Base-by-base conservation (phyloP, 2,888 invertebrate species). In the Lordiphosa andalusiaca region DNA sequence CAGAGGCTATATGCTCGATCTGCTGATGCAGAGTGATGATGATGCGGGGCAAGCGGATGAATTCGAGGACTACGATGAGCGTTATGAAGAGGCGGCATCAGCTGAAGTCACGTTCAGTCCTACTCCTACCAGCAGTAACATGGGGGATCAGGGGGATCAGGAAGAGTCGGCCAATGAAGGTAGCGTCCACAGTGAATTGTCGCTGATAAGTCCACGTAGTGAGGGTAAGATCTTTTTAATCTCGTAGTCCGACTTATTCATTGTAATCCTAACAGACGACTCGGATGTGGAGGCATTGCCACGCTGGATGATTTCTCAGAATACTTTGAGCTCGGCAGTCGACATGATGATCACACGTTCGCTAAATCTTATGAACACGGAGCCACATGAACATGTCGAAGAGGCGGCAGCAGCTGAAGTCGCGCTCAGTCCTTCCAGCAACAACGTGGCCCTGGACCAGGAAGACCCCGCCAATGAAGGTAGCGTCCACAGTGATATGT, bases 281-380 rank as follows among this genome's bases (percentile, higher is more conserved):
- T 82, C 73, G 0, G 80, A 76, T 21, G 41, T 63, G 2, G 73
- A 73, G 19, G 61, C 61, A 4, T 39, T 70, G 40, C 77, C 81
- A 7, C 67, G 76, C 13, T 80, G 80, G 80, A 67, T 71, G 59
- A 82, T 80, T 49, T 76, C 83, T 2, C 69, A 69, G n/a, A 63
- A 76, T 50, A 74, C 74, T 10, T 60, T 76, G 0, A 67, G 72
- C 4, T 68, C 69, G 0, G 81, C 81, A 3, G 83, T 81, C 3
- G 70, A 72, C 33, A 67, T 71, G 67, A 49, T 81, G 36, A 74
- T 81, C 1, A 54, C 69, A 0, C 74, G 69, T 21, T 76, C 76
- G 0, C 74, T 74, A 1, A 67, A 57, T 35, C 44, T 81, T 36
- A 40, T 81, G 23, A 71, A 69, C 21, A 65, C 73, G 0, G 82